Conservation (phyloP, 2,888 invertebrate species). For the Tiphia femorata region DNA sequence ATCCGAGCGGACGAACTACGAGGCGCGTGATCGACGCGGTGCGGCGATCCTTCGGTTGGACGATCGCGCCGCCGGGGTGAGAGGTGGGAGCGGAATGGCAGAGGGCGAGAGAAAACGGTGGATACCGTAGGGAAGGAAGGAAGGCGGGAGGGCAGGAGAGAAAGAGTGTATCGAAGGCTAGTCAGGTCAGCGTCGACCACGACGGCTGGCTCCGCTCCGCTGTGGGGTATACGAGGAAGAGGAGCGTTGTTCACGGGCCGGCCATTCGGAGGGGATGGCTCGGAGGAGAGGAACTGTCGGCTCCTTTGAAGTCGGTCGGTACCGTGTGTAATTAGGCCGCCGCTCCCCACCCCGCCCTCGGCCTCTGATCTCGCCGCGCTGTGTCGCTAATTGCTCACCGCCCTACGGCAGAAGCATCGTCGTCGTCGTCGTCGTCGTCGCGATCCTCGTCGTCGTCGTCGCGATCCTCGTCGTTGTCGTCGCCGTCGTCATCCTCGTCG, state of each 20-base stretch:
- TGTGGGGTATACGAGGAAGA: constrained; percentile 56
- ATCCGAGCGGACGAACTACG: too few relatives aligned
- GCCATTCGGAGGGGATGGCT: constrained; percentile 54
- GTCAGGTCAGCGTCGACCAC: constrained; percentile 45
- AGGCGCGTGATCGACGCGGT: too few relatives aligned
- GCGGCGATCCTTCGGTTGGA: not conserved
- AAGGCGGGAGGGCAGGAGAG: not conserved
- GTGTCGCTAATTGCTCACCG: constrained; percentile 67
- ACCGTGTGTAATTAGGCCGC: constrained; percentile 67
- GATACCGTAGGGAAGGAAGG: constrained; percentile 17
- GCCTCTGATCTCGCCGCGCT: constrained; percentile 66
- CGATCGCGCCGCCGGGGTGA: too few relatives aligned
- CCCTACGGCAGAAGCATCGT: constrained; percentile 60
- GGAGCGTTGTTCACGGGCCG: constrained; percentile 57
- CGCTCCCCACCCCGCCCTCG: constrained; percentile 62
- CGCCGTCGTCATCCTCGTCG: constrained; percentile 12
- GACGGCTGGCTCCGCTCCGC: constrained; percentile 26
- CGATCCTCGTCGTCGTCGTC: constrained; percentile 26
- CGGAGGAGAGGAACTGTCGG: constrained; percentile 64
- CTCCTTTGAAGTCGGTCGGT: constrained; percentile 66
- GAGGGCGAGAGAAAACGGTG: not conserved
- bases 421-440: constrained; percentile 26
- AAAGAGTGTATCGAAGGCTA: constrained; percentile 40
- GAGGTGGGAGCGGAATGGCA: constrained; percentile 6
- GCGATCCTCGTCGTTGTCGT: constrained; percentile 15